Evolutionary conservation across 2,113 vertebrate species (phyloP), one percentile per base, ranked within the genome.

Genomic region (Caloenas nicobarica): DNA sequence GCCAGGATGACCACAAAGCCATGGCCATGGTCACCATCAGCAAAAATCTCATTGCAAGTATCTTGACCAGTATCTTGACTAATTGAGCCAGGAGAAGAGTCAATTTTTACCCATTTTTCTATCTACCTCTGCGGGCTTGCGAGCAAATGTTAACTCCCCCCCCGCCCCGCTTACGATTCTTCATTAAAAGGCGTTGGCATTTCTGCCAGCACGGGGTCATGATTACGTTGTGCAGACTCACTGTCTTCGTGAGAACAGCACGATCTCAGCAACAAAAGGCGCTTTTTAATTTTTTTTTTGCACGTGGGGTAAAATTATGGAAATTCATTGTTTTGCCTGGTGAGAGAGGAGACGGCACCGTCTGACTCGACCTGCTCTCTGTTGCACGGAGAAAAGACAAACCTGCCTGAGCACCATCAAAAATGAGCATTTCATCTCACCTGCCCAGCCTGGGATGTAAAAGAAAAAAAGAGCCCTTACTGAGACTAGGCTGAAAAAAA

Each of bases 401-500:
- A 5, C 24, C 54, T 77, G 84, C 58, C 71, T 40, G 6, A 10
- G 72, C 60, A 21, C 84, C 57, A n/a, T n/a, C 38, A 25, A 80
- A 40, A 78, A 34, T 23, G 95, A 17, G 36, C 0, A 31, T 58
- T 79, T 85, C 14, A 11, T 74, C 85, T 91, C 81, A 76, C 92
- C 90, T 78, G 81, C 81, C 81, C 56, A 38, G 36, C 60, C 64
- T 28, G 33, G 53, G 93, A 91, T 68, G 78, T 8, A 33, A 61
- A 33, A 65, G 71, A 53, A 58, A 66, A 79, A 53, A 66, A 89
- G 81, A 78, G 1, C 46, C 61, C 57, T 71, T 44, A 31, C 57
- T 42, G 34, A 78, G 81, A 42, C n/a, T 10, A 62, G 56, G 38
- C 89, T 91, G 88, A 36, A 84, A 88, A 56, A 83, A 93, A 81